Conservation (phyloP, 1,140 invertebrate species). For the Drosophila nikananu region DNA sequence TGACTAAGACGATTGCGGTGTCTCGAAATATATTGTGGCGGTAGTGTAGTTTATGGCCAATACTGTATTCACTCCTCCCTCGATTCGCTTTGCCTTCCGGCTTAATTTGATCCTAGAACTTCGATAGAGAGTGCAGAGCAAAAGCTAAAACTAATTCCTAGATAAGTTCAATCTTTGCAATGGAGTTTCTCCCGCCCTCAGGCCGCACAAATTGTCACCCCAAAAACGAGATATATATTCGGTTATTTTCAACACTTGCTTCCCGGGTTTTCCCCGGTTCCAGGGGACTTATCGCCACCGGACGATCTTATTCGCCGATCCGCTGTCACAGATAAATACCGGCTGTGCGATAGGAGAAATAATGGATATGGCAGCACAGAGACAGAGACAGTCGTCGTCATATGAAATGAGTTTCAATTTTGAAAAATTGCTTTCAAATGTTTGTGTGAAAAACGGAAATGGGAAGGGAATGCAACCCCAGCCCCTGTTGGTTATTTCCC, state of each 20-base stretch:
- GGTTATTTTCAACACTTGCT: constrained; percentile 74
- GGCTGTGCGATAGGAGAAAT: constrained; percentile 57
- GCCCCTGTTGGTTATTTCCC: constrained; percentile 5
- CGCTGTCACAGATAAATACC: constrained; percentile 71
- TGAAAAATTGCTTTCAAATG: constrained; percentile 79
- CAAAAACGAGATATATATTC: neutral
- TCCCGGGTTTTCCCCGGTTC: neutral
- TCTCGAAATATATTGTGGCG: constrained; percentile 22
- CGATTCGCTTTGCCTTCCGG: constrained; percentile 4
- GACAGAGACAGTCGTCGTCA: constrained; percentile 49
- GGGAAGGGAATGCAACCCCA: constrained; percentile 35
- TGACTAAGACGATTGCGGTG: constrained; percentile 40
- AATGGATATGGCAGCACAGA: constrained; percentile 61
- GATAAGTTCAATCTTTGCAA: constrained; percentile 24
- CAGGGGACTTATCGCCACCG: constrained; percentile 42
- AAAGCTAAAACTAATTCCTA: constrained; percentile 63
- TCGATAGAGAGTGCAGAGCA: constrained; percentile 16
- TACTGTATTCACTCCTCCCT: neutral
- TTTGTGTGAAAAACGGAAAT: constrained; percentile 81
- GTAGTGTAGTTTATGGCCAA: constrained; percentile 32
- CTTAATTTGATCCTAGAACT: constrained; percentile 35
- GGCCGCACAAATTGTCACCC: constrained; percentile 62
- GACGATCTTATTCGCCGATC: constrained; percentile 71
- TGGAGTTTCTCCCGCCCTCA: constrained; percentile 13
- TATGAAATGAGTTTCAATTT: constrained; percentile 80